These are phyloP conservation scores for Oenanthe oenanthe DNA, from an alignment of 2,113 vertebrate genomes.

Conservation along the genomic window DNA sequence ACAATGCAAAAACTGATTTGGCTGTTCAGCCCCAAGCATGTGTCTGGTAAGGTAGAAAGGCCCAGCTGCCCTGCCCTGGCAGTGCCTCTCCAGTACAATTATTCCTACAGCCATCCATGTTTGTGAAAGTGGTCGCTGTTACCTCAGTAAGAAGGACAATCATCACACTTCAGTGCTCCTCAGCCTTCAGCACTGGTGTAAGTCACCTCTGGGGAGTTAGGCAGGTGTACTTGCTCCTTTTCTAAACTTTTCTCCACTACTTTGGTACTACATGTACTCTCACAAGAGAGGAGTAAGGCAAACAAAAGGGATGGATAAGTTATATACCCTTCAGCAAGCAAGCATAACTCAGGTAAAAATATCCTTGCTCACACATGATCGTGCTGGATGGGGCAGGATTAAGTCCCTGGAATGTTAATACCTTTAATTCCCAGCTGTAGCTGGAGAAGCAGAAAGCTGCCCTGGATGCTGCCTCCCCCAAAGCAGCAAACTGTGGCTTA, in stretches of 20 bases:
- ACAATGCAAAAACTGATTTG: not conserved
- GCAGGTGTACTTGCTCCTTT: not conserved
- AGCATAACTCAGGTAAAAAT: not conserved
- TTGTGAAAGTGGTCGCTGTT: rapidly evolving
- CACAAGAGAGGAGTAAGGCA: not conserved
- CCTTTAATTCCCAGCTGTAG: not conserved
- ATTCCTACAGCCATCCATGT: not conserved
- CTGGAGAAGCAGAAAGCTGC: not conserved
- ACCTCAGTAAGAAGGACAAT: not conserved
- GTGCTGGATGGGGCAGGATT: not conserved
- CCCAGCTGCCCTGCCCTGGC: not conserved
- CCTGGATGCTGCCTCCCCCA: not conserved
- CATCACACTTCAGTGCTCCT: not conserved
- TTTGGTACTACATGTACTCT: not conserved
- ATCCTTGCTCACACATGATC: not conserved
- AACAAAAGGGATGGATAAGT: not conserved
- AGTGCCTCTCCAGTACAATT: not conserved
- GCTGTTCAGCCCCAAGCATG: not conserved
- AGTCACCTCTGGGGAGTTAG: not conserved
- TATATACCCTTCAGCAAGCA: not conserved
- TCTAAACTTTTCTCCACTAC: not conserved
- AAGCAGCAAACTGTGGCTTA: not conserved
- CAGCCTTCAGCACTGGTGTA: not conserved
- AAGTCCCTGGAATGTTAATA: conserved; percentile 48
- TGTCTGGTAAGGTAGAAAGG: not conserved